phyloP scores from a whole-genome alignment of 2,113 vertebrate genomes.

The Chamaea fasciata region DNA sequence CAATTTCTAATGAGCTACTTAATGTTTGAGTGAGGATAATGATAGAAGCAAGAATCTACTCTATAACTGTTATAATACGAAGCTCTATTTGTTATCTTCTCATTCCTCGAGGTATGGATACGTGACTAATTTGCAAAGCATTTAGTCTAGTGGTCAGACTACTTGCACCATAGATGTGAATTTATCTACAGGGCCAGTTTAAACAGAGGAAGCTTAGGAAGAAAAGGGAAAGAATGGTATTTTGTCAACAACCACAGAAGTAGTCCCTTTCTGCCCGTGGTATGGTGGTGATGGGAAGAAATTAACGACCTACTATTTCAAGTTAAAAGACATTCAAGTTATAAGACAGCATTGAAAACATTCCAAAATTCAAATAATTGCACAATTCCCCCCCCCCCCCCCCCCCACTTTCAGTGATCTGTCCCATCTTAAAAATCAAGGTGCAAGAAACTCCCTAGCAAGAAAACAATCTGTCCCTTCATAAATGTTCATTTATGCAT shows the following conservation, averaged over 20 bases:
- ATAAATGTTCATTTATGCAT: background rate
- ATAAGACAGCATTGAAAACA: background rate
- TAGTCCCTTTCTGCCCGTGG: background rate
- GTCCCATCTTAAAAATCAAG: background rate
- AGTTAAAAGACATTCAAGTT: background rate
- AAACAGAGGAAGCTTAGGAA: background rate
- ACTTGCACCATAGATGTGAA: background rate
- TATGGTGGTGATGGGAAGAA: background rate
- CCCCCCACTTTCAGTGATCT: background rate
- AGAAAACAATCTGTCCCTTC: background rate
- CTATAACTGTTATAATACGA: background rate
- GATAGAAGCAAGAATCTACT: background rate
- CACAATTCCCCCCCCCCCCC: rapidly evolving
- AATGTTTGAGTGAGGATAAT: background rate
- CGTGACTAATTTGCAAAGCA: background rate
- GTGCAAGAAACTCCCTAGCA: background rate
- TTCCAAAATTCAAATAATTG: background rate
- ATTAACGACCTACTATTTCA: background rate
- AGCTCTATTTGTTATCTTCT: background rate
- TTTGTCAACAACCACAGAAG: background rate
- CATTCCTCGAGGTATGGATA: rapidly evolving
- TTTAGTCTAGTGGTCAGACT: background rate
- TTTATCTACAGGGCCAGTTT: background rate
- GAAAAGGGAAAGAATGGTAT: background rate
- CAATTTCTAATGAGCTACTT: background rate